Percentiles rank a stretch among this genome's conserved stretches.
Conservation (phyloP, 2,888 invertebrate genomes). For the Octodonta nipae region DNA sequence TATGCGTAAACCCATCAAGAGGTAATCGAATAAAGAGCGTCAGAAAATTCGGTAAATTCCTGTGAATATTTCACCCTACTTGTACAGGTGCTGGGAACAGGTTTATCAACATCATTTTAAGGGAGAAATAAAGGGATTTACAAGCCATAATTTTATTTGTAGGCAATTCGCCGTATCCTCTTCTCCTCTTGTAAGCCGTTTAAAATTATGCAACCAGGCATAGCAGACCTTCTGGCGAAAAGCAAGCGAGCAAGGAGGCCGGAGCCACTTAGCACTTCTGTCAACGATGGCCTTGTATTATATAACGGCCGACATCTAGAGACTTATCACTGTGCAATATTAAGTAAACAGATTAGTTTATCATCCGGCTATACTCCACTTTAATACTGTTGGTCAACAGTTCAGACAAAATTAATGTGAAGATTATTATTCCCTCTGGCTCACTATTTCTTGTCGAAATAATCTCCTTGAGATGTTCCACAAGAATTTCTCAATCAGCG, state of each 20-base stretch:
- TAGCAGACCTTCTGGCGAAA: not conserved
- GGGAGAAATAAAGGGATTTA: constrained; percentile 1
- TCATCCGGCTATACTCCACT: constrained; percentile 29
- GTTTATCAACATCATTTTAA: no score
- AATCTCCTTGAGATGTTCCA: no score
- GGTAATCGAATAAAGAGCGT: no score
- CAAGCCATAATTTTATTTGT: constrained; percentile 1
- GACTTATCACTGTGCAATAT: constrained; percentile 26
- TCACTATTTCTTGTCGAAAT: constrained; percentile 17
- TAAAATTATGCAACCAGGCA: constrained; percentile 2
- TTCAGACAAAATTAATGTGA: constrained; percentile 30
- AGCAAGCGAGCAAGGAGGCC: no score
- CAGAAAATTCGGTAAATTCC: no score
- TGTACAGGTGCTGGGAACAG: no score
- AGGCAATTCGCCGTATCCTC: constrained; percentile 1
- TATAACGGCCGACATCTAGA: constrained; percentile 11
- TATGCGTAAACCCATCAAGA: no score
- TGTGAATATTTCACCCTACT: no score
- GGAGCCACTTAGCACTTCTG: no score
- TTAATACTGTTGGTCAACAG: constrained; percentile 32
- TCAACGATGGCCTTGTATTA: constrained; percentile 1
- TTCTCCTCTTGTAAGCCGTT: not conserved
- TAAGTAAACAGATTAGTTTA: constrained; percentile 32
- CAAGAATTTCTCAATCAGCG: no score
- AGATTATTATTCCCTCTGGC: constrained; percentile 29